Conservation (phyloP, 2,888 invertebrate species). For the Pegoplata infirma region DNA sequence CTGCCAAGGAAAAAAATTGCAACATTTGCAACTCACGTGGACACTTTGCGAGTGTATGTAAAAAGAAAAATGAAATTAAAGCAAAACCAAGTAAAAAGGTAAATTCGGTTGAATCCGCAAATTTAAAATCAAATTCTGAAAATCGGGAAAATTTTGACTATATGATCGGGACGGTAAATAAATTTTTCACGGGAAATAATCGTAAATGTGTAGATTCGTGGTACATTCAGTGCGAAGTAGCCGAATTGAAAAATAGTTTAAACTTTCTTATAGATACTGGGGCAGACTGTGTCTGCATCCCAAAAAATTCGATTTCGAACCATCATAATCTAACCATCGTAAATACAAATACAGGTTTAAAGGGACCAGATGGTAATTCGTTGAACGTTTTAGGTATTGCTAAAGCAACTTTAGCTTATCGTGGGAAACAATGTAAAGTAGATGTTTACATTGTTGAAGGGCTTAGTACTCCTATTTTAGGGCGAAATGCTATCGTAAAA, state of each 20-base stretch:
- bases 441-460: not conserved
- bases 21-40: not conserved
- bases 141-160: not conserved
- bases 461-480: not conserved
- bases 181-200: not conserved
- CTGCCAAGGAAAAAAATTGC: conserved; percentile 15
- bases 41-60: conserved; percentile 26
- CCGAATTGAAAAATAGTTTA: not conserved
- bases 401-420: not conserved
- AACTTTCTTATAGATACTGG: conserved; percentile 17
- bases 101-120: not conserved
- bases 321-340: not conserved
- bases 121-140: not conserved
- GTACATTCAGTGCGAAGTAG: not conserved
- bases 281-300: conserved; percentile 17
- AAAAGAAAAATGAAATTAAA: conserved; percentile 4
- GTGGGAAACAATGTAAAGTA: not conserved
- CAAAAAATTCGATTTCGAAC: not conserved
- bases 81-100: not conserved
- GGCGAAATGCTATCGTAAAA: not conserved
- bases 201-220: not conserved
- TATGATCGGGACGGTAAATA: conserved; percentile 18
- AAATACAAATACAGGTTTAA: not conserved
- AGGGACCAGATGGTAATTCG: conserved; percentile 1
- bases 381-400: conserved; percentile 12